Conservation (phyloP, 2,113 vertebrate species). For the Ictalurus furcatus region DNA sequence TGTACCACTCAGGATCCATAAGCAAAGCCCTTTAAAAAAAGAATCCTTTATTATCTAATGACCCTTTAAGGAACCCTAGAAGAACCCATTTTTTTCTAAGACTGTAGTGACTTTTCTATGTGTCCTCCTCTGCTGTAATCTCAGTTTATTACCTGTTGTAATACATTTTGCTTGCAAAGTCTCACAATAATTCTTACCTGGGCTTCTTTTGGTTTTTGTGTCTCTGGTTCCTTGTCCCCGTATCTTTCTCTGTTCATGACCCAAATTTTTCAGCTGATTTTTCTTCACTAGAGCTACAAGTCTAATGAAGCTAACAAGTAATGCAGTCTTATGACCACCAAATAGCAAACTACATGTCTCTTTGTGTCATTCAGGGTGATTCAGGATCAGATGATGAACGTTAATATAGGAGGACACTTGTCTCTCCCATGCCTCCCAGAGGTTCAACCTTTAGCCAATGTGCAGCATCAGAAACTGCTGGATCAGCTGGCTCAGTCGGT, state of each 20-base stretch:
- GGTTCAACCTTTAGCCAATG: background rate
- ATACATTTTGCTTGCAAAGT: no score
- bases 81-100: background rate
- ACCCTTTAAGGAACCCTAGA: no score
- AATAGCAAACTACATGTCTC: background rate
- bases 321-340: no score
- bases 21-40: no score
- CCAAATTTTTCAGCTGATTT: no score
- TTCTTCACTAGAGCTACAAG: no score
- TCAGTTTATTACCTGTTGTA: no score
- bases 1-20: no score
- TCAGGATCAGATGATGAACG: slow-evolving; percentile 20
- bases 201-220: background rate
- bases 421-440: background rate
- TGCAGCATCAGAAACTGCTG: slow-evolving; percentile 35
- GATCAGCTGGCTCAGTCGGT: slow-evolving; percentile 35
- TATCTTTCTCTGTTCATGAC: background rate
- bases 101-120: no score
- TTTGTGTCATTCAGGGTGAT: slow-evolving; percentile 49
- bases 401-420: background rate
- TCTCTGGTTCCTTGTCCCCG: background rate
- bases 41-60: no score
- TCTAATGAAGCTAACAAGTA: no score
- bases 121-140: no score
- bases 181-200: background rate